These are phyloP conservation scores for Elymnias hypermnestra DNA, from an alignment of 1,140 invertebrate genomes.

Conservation along the genomic window DNA sequence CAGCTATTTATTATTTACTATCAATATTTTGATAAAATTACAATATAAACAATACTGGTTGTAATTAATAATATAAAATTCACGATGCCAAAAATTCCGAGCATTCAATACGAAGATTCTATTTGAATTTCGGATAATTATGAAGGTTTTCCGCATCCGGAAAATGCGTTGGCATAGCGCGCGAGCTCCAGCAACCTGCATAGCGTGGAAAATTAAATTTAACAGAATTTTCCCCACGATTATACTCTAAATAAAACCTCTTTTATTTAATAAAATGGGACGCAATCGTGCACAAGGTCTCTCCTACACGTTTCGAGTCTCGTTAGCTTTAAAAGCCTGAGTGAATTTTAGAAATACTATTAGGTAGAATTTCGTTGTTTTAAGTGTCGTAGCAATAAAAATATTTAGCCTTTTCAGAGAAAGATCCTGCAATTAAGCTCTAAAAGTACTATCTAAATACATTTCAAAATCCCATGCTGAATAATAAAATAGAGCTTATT, in stretches of 20 bases:
- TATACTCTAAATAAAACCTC: constrained; percentile 19
- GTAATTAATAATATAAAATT: too few species aligned
- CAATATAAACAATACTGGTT: too few species aligned
- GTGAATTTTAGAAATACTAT: constrained; percentile 12
- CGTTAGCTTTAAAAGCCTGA: constrained; percentile 20
- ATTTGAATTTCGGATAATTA: constrained; percentile 9
- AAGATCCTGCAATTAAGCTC: constrained; percentile 1
- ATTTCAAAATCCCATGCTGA: neutral
- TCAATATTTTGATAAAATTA: too few species aligned
- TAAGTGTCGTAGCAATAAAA: constrained; percentile 6
- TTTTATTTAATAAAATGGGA: constrained; percentile 20
- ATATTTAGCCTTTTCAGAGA: constrained; percentile 2
- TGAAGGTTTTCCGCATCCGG: neutral
- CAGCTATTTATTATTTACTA: too few species aligned
- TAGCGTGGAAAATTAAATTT: constrained; percentile 24
- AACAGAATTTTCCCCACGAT: constrained; percentile 24
- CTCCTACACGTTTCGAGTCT: constrained; percentile 14
- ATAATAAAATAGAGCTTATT: constrained; percentile 1
- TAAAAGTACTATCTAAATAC: neutral
- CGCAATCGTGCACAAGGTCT: constrained; percentile 15
- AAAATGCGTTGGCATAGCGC: constrained; percentile 8
- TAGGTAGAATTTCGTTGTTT: constrained; percentile 4
- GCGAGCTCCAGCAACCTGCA: constrained; percentile 10
- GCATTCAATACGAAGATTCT: neutral
- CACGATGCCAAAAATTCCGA: neutral